A percentile compares a stretch with the other conserved stretches of the same genome.
phyloP scores from a whole-genome alignment of 2,113 vertebrate genomes.

The Antigone vipio region DNA sequence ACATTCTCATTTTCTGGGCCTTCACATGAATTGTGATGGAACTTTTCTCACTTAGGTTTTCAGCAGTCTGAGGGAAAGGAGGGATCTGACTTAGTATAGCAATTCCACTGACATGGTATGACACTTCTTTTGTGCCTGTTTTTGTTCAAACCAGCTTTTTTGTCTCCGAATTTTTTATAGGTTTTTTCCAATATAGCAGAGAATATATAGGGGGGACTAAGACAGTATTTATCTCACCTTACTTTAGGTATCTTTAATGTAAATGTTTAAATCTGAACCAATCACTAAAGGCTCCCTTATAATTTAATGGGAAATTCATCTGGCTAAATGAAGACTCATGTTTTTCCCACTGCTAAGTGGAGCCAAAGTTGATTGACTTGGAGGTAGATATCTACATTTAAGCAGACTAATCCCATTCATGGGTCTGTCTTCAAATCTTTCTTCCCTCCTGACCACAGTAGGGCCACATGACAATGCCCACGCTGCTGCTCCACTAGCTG shows the following conservation, averaged over 20 bases:
- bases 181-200: neutral
- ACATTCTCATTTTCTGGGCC: neutral
- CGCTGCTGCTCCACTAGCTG: neutral
- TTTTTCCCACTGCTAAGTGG: neutral
- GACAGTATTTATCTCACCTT: neutral
- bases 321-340: neutral
- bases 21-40: neutral
- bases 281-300: neutral
- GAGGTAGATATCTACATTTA: neutral
- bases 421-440: neutral
- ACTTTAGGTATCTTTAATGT: neutral
- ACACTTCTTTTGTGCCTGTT: neutral
- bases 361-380: neutral
- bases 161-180: neutral
- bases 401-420: neutral
- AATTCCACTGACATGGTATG: neutral
- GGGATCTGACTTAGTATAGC: neutral
- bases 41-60: neutral
- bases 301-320: neutral
- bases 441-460: neutral
- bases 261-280: neutral
- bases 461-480: neutral
- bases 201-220: neutral
- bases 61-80: neutral
- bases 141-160: neutral